These are phyloP conservation scores for Metaphire vulgaris DNA, from an alignment of 1,140 invertebrate species.

Conservation along the genomic window DNA sequence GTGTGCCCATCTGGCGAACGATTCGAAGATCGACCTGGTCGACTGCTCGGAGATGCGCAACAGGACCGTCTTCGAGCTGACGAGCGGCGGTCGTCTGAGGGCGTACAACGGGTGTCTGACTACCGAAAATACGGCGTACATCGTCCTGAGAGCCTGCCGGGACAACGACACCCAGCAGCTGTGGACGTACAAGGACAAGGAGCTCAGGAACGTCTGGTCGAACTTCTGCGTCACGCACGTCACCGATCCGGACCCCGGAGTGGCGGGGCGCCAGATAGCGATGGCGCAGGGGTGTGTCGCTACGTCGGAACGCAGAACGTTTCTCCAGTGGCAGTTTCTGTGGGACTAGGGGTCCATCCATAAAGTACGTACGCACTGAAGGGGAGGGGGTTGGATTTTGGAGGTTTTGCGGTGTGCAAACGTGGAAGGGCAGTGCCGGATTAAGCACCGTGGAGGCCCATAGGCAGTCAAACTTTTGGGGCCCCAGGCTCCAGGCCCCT, in stretches of 20 bases:
- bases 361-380: too few relatives aligned
- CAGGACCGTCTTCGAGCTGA: constrained; percentile 12
- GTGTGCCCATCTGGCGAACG: constrained; percentile 8
- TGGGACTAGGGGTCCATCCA: too few relatives aligned
- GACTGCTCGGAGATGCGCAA: neutral
- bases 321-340: constrained; percentile 5
- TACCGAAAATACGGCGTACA: constrained; percentile 13
- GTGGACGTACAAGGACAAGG: constrained; percentile 9
- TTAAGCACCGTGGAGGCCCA: neutral
- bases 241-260: constrained; percentile 21
- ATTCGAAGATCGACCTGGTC: constrained; percentile 17
- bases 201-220: constrained; percentile 13
- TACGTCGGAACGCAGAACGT: neutral
- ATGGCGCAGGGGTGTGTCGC: constrained; percentile 27
- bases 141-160: constrained; percentile 8
- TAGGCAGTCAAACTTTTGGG: too few relatives aligned
- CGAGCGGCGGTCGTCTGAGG: neutral
- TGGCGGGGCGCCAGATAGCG: constrained; percentile 15
- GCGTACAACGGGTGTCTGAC: constrained; percentile 11
- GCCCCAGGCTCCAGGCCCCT: too few relatives aligned
- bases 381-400: too few relatives aligned
- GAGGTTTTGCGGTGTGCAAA: too few relatives aligned
- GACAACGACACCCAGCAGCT: constrained; percentile 14
- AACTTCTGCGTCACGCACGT: constrained; percentile 23
- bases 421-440: too few relatives aligned